Base-by-base conservation (phyloP, 2,888 invertebrate genomes). In the Penaeus monodon region DNA sequence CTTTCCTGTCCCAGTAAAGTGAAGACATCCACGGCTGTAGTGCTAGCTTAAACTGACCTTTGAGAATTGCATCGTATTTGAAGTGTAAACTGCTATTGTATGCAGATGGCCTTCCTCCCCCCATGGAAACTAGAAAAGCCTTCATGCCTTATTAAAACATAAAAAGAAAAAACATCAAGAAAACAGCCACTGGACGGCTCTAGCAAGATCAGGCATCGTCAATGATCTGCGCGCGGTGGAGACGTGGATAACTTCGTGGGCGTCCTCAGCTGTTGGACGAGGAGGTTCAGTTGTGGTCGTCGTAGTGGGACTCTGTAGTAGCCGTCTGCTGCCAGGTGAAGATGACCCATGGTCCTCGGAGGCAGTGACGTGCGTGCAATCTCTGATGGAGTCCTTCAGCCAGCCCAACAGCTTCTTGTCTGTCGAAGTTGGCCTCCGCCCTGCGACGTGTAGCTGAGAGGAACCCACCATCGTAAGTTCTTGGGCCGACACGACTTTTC, bases 191-290 rank as follows among this genome's bases (percentile, higher is more conserved):
- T 57, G 57, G 1, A 96, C 96, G 29, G 88, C 84, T n/a, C 66
- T 79, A 14, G 90, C 86, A 4, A 90, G 77, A 33, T 82, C 29
- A 90, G 57, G 85, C 81, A 92, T 99, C 98, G 91, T 98, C 97
- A 12, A 98, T 93, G 65, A 99, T 93, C 92, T 98, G 98, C 0
- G 97, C 97, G 88, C 98, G 93, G 91, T 97, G 97, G 57, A 96
- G 0, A 95, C 94, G 70, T 95, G 94, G 80, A 98, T 96, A 91
- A 94, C 96, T 22, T 93, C 93, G 2, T 94, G 93, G 0, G 94
- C 93, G 77, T 94, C 93, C 90, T 94, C 0, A 96, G 93, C 91
- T 94, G 96, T 57, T 94, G 92, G 0, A 95, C 94, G 8, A 97
- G 92, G 91, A 96, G 94, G 90, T 95, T 94, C 97, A 97, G 92